A percentile compares a stretch with the other conserved stretches of the same genome.
Conservation (phyloP, 2,888 invertebrate species). For the Proisotoma minuta region DNA sequence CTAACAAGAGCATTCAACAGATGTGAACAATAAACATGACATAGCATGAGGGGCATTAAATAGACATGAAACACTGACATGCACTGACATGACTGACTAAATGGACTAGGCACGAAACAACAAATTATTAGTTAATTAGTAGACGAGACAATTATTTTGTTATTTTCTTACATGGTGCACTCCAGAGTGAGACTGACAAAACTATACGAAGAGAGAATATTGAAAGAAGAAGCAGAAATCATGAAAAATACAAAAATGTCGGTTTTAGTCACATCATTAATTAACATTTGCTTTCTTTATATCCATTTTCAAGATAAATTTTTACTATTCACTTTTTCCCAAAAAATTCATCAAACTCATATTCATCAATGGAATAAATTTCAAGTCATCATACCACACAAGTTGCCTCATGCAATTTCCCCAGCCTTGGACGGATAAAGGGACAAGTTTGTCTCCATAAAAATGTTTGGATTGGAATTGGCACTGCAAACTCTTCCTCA, state of each 20-base stretch:
- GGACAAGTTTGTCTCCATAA: conserved; percentile 97
- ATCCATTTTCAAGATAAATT: background rate
- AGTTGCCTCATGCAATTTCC: conserved; percentile 93
- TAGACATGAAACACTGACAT: background rate
- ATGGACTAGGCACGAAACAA: background rate
- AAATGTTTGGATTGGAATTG: conserved; percentile 93
- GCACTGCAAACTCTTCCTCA: conserved; percentile 71
- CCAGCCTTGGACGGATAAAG: conserved; percentile 89
- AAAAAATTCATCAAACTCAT: conserved; percentile 6
- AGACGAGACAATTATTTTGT: conserved; percentile 2
- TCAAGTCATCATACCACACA: conserved; percentile 74
- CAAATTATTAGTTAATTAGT: background rate
- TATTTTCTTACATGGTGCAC: conserved; percentile 47
- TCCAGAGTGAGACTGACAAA: conserved; percentile 47
- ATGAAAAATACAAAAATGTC: conserved; percentile 35
- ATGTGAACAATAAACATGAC: background rate
- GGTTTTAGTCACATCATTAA: conserved; percentile 2
- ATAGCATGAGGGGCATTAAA: background rate
- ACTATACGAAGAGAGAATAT: conserved; percentile 33
- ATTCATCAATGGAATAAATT: conserved; percentile 21
- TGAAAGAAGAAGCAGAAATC: conserved; percentile 39
- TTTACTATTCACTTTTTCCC: background rate
- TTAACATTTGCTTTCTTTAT: background rate
- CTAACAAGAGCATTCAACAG: background rate
- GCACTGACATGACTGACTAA: background rate